Percentiles rank a stretch among this genome's conserved stretches.
phyloP scores from a whole-genome alignment of 2,797 vertebrate species.

The Acropternis orthonyx region DNA sequence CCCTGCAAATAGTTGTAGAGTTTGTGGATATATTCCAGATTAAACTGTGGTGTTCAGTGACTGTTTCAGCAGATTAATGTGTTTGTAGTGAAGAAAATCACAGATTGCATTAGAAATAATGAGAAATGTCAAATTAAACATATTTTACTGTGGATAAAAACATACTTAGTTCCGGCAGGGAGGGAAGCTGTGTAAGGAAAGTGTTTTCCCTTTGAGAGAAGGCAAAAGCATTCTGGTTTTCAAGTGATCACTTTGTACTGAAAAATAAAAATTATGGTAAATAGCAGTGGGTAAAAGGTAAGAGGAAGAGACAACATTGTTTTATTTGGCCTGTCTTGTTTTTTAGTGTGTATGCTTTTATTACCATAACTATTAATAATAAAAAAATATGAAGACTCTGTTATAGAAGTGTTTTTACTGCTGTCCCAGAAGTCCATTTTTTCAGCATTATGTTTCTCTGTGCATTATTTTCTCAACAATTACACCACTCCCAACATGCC shows the following conservation, averaged over 20 bases:
- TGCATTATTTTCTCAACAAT: not conserved
- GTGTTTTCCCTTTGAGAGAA: not conserved
- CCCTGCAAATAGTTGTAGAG: not conserved
- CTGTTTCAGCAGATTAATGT: not conserved
- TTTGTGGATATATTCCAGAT: not conserved
- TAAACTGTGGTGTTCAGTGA: not conserved
- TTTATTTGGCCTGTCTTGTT: not conserved
- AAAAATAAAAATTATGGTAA: not conserved
- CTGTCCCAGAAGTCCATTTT: not conserved
- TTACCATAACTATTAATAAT: not conserved
- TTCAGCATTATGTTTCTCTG: not conserved
- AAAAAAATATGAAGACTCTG: not conserved
- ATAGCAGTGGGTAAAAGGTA: not conserved
- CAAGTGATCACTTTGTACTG: not conserved
- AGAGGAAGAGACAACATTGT: not conserved
- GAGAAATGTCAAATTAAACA: not conserved
- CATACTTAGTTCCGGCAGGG: not conserved
- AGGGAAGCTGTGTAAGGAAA: not conserved
- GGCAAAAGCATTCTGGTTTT: not conserved
- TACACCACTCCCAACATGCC: rapidly evolving
- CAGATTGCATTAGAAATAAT: not conserved
- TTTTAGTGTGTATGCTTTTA: not conserved
- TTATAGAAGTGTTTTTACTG: not conserved
- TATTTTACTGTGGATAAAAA: not conserved
- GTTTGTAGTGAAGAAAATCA: not conserved